phyloP scores from a whole-genome alignment of 2,113 vertebrate genomes.

The Gasterosteus nipponicus region DNA sequence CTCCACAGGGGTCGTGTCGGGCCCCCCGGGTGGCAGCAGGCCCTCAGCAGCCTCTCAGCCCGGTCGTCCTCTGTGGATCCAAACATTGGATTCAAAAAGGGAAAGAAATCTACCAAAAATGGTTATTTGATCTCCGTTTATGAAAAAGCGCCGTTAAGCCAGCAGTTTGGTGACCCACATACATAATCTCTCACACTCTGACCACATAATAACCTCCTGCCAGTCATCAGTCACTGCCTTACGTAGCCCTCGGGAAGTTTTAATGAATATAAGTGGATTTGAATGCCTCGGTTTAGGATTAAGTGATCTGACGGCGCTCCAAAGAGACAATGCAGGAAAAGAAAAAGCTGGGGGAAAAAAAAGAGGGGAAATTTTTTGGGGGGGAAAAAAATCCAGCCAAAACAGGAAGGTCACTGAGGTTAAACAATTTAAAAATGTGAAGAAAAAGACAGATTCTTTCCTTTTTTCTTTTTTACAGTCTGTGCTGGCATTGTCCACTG shows the following conservation, averaged over 20 bases:
- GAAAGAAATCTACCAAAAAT: neutral
- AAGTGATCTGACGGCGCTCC: neutral
- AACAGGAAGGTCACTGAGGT: neutral
- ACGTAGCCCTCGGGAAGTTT: conserved; percentile 7
- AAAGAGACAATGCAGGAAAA: neutral
- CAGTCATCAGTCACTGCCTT: conserved; percentile 17
- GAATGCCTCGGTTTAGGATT: conserved; percentile 1
- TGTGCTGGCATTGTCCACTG: neutral
- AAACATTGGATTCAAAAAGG: neutral
- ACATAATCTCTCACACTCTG: conserved; percentile 9
- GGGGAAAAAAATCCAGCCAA: neutral
- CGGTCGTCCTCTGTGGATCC: neutral
- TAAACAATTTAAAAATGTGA: neutral
- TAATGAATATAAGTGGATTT: conserved; percentile 14
- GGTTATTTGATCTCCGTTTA: neutral
- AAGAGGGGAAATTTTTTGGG: neutral
- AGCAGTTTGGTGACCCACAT: conserved; percentile 39
- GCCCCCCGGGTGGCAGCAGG: conserved; percentile 33
- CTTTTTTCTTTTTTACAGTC: too few relatives aligned
- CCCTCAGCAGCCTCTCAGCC: neutral
- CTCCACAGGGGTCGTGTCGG: neutral
- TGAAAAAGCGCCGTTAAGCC: neutral
- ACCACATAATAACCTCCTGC: conserved; percentile 35
- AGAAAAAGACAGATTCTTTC: neutral
- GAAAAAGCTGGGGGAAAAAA: neutral